phyloP scores from a whole-genome alignment of 2,888 invertebrate species.

The Lottia gigantea region DNA sequence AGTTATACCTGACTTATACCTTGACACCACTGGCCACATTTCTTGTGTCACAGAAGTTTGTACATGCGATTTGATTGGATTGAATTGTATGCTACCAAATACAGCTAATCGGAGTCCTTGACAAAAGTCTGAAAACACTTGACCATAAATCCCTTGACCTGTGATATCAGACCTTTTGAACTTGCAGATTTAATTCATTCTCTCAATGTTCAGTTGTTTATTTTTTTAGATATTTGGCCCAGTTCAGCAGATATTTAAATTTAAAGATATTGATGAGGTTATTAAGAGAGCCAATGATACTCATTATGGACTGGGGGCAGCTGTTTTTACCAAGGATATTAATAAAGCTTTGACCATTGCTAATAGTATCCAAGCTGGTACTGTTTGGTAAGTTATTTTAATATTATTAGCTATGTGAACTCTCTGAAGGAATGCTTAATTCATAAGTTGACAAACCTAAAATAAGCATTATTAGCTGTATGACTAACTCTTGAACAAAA shows the following conservation, averaged over 20 bases:
- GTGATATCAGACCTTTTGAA: background rate
- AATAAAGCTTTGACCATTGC: constrained; percentile 79
- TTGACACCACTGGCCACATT: too few relatives aligned
- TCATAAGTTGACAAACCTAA: too few relatives aligned
- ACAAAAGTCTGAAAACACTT: too few relatives aligned
- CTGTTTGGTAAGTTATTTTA: constrained; percentile 79
- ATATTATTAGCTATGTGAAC: background rate
- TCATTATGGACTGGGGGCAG: constrained; percentile 84
- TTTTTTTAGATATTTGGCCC: constrained; percentile 86
- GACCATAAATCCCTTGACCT: background rate
- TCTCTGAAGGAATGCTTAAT: background rate
- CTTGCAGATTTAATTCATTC: background rate
- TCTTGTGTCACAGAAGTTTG: too few relatives aligned
- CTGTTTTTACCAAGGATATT: constrained; percentile 83
- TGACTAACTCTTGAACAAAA: too few relatives aligned
- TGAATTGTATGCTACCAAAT: too few relatives aligned
- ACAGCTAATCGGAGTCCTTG: too few relatives aligned
- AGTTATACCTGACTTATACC: too few relatives aligned
- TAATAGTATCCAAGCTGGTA: constrained; percentile 81
- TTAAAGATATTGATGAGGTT: constrained; percentile 83
- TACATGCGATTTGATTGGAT: too few relatives aligned
- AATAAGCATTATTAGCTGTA: too few relatives aligned
- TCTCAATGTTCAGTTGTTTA: background rate
- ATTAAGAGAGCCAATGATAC: constrained; percentile 85
- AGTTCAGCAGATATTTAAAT: constrained; percentile 87